phyloP scores from a whole-genome alignment of 2,888 invertebrate genomes.

The Dione vanillae region DNA sequence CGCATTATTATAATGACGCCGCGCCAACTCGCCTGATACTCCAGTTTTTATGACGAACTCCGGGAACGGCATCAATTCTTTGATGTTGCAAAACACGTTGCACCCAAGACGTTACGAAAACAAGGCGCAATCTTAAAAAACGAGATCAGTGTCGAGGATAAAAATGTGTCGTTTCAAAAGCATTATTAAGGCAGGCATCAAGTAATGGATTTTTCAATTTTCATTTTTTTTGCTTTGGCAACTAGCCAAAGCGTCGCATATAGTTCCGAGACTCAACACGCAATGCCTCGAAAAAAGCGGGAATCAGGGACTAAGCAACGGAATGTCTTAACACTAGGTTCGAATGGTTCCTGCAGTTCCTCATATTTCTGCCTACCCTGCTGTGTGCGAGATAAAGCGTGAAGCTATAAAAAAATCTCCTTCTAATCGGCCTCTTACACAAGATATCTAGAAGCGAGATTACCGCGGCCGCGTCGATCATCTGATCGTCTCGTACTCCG shows the following conservation, averaged over 20 bases:
- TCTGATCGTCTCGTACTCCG: constrained; percentile 37
- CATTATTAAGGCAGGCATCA: constrained; percentile 42
- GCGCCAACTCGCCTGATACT: constrained; percentile 59
- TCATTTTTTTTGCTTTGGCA: no score
- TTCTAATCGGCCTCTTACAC: constrained; percentile 32
- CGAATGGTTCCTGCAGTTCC: no score
- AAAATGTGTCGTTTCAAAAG: constrained; percentile 54
- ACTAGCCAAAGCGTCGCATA: no score
- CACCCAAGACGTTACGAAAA: constrained; percentile 47
- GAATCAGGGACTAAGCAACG: no score
- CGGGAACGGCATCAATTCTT: constrained; percentile 55
- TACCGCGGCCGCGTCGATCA: constrained; percentile 18
- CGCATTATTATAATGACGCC: constrained; percentile 72
- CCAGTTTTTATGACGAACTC: constrained; percentile 55
- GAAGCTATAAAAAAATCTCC: no score
- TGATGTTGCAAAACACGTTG: constrained; percentile 45
- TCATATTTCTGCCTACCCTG: no score
- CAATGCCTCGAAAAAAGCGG: no score
- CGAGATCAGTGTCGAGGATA: constrained; percentile 57
- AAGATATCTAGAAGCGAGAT: constrained; percentile 28
- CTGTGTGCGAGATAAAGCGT: no score
- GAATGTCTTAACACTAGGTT: no score
- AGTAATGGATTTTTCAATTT: no score
- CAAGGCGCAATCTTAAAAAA: constrained; percentile 49
- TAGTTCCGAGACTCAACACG: no score